A percentile compares a stretch with the other conserved stretches of the same genome.
These are phyloP conservation scores for Scomber colias DNA, from an alignment of 2,113 vertebrate species.

Conservation along the genomic window DNA sequence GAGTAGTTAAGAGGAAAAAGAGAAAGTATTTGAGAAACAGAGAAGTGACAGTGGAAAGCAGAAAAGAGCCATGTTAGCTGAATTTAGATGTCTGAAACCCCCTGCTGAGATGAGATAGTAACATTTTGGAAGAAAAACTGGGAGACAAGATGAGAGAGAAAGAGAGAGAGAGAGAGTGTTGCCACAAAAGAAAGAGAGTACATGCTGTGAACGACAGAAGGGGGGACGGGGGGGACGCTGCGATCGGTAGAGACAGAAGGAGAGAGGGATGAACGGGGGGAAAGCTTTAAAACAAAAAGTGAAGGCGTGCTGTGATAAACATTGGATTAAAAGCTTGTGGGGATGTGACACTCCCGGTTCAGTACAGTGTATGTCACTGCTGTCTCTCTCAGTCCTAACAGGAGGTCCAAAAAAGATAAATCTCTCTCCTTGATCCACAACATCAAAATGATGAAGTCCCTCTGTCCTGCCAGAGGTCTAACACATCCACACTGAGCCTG, in stretches of 20 bases:
- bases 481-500: not conserved
- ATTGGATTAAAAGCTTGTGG: slow-evolving; percentile 36
- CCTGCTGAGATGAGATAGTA: slow-evolving; percentile 28
- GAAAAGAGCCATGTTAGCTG: slow-evolving; percentile 8
- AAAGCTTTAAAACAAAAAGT: slow-evolving; percentile 45
- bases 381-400: not conserved
- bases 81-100: slow-evolving; percentile 28
- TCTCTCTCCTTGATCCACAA: not conserved
- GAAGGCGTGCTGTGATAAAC: slow-evolving; percentile 59
- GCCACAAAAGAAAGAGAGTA: slow-evolving; percentile 19
- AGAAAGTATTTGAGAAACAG: not conserved
- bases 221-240: slow-evolving; percentile 42
- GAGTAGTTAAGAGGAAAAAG: not conserved
- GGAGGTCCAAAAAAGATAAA: slow-evolving; percentile 4
- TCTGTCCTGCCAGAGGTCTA: not conserved
- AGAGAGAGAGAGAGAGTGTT: slow-evolving; percentile 6
- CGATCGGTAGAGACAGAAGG: slow-evolving; percentile 26
- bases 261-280: slow-evolving; percentile 8
- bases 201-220: slow-evolving; percentile 32
- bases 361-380: not conserved
- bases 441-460: slow-evolving; percentile 24
- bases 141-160: slow-evolving; percentile 17
- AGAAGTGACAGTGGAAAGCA: not conserved
- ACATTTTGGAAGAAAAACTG: slow-evolving; percentile 1
- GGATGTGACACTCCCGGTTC: slow-evolving; percentile 19